Evolutionary conservation across 2,113 vertebrate genomes (phyloP).

Genomic region (Corydoras sp.): DNA sequence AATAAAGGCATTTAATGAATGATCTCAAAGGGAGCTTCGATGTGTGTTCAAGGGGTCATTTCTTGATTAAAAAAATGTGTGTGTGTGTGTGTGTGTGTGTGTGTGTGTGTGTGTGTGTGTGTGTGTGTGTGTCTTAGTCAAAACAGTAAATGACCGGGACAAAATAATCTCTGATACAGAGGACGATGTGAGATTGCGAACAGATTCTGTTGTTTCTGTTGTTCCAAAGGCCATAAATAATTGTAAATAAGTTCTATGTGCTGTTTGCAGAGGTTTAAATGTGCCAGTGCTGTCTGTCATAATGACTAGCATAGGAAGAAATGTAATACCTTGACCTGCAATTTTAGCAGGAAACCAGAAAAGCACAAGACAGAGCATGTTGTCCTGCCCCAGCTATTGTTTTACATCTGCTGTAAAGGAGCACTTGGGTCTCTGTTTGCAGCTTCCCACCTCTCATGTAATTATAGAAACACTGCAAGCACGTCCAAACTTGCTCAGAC

Average conservation of each 20-base stretch:
- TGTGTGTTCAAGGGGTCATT: slow-evolving; percentile 9
- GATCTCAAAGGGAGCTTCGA: slow-evolving; percentile 23
- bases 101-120: too few species aligned
- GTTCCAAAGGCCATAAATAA: slow-evolving; percentile 9
- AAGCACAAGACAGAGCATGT: slow-evolving; percentile 37
- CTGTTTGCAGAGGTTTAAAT: slow-evolving; percentile 26
- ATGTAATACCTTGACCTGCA: slow-evolving; percentile 35
- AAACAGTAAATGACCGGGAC: too few species aligned
- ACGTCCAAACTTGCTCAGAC: slow-evolving; percentile 4
- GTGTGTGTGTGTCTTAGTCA: too few species aligned
- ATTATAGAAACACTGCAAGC: slow-evolving; percentile 22
- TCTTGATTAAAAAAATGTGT: not conserved
- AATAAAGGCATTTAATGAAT: slow-evolving; percentile 33
- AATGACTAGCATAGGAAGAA: not conserved
- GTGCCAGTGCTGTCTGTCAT: slow-evolving; percentile 26
- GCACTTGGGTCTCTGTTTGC: slow-evolving; percentile 18
- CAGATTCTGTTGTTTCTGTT: too few species aligned
- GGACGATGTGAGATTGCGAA: too few species aligned
- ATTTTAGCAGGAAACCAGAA: slow-evolving; percentile 10
- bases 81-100: too few species aligned
- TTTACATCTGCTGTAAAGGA: slow-evolving; percentile 24
- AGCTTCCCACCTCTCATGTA: slow-evolving; percentile 1
- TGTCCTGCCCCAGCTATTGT: slow-evolving; percentile 19
- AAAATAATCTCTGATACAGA: too few species aligned
- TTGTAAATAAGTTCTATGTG: slow-evolving; percentile 23